phyloP scores from a whole-genome alignment of 2,888 invertebrate genomes.

The Tachina grossa region DNA sequence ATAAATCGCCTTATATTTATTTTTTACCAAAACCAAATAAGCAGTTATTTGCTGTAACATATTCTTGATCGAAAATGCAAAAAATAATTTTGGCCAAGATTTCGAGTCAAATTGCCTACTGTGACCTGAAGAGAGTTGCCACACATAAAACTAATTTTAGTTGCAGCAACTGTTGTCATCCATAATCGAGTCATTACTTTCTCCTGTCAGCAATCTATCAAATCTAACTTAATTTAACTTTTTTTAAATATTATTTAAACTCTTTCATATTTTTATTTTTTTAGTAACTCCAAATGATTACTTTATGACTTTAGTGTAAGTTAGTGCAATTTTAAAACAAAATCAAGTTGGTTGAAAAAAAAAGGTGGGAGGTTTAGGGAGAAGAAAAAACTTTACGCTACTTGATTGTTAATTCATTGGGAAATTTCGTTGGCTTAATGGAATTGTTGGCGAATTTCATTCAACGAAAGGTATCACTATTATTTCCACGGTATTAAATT shows the following conservation, averaged over 20 bases:
- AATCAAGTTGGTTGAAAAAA: neutral
- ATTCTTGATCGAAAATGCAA: no score
- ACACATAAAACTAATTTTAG: no score
- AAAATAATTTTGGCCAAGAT: no score
- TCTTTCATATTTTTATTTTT: neutral
- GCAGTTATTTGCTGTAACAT: no score
- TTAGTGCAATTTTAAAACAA: neutral
- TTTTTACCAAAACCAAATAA: no score
- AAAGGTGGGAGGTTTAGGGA: neutral
- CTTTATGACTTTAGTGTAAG: neutral
- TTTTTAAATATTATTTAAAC: neutral
- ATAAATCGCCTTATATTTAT: no score
- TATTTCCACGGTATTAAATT: conserved; percentile 52
- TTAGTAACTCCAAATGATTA: neutral
- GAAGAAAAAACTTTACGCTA: conserved; percentile 50
- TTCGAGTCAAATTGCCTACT: no score
- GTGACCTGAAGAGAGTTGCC: no score
- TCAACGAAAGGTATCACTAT: conserved; percentile 52
- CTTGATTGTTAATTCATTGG: conserved; percentile 62
- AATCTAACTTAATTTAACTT: no score
- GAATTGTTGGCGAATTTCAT: conserved; percentile 49
- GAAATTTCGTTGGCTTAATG: conserved; percentile 52
- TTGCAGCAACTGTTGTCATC: no score
- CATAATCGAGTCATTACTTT: no score
- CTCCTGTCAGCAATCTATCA: no score